phyloP scores from a whole-genome alignment of 1,140 invertebrate genomes.

The Micrasema minimum region DNA sequence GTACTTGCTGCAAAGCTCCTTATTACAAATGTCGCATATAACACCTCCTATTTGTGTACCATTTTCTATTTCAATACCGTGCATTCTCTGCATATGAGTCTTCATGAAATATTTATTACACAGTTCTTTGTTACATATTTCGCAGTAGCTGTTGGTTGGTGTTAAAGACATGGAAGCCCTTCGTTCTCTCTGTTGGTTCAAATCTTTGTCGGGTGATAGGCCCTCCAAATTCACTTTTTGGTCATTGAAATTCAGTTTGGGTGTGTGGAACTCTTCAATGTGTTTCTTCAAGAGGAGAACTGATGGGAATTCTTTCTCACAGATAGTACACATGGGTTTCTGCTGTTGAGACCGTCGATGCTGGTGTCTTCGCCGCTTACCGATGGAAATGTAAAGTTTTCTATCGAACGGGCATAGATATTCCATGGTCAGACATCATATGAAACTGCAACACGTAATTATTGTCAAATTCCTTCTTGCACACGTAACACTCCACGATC shows the following conservation, averaged over 20 bases:
- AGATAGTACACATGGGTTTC: constrained; percentile 46
- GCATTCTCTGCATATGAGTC: constrained; percentile 99
- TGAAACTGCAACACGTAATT: constrained; percentile 70
- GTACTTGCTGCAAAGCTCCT: constrained; percentile 97
- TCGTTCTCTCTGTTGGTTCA: constrained; percentile 44
- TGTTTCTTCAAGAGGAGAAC: constrained; percentile 56
- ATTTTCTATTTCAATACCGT: constrained; percentile 95
- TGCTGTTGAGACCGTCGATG: constrained; percentile 49
- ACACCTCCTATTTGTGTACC: constrained; percentile 91
- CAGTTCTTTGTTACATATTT: constrained; percentile 99
- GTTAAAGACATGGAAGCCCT: constrained; percentile 62
- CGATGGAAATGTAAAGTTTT: constrained; percentile 46
- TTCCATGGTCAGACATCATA: constrained; percentile 71
- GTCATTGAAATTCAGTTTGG: constrained; percentile 41
- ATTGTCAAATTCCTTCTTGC: constrained; percentile 72
- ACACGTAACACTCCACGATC: constrained; percentile 68
- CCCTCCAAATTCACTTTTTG: constrained; percentile 36
- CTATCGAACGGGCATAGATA: constrained; percentile 47
- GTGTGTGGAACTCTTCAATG: constrained; percentile 51
- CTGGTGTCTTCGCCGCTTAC: constrained; percentile 42
- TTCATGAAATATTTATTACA: constrained; percentile 99
- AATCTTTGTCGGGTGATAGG: constrained; percentile 45
- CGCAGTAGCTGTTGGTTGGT: constrained; percentile 91
- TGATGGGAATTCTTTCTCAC: constrained; percentile 57
- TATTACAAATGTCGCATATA: constrained; percentile 96